Percentiles rank a stretch among this genome's conserved stretches.
Evolutionary conservation across 2,888 invertebrate genomes (phyloP).

Genomic region (Drosophila acutilabella): DNA sequence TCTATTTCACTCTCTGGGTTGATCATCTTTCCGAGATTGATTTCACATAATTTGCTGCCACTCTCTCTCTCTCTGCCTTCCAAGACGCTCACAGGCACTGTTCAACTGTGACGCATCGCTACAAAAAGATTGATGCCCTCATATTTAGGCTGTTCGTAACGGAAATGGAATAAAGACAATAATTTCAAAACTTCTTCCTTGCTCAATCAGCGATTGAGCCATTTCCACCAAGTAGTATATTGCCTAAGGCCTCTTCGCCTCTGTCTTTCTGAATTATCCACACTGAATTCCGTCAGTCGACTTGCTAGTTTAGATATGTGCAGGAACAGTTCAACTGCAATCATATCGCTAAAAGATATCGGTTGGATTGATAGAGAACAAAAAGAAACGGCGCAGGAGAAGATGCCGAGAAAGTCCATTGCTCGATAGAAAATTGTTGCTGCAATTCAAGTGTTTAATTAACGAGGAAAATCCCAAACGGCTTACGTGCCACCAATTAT

Average conservation of each 20-base stretch:
- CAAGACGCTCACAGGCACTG: slow-evolving; percentile 70
- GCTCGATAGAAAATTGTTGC: slow-evolving; percentile 27
- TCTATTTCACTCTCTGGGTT: slow-evolving; percentile 11
- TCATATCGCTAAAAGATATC: slow-evolving; percentile 52
- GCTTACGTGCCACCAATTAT: slow-evolving; percentile 60
- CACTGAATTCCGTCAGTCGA: slow-evolving; percentile 32
- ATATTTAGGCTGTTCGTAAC: slow-evolving; percentile 44
- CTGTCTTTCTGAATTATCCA: slow-evolving; percentile 10
- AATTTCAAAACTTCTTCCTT: slow-evolving; percentile 62
- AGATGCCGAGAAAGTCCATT: slow-evolving; percentile 11
- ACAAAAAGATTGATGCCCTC: slow-evolving; percentile 62
- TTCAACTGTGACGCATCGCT: slow-evolving; percentile 75
- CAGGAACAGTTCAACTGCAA: slow-evolving; percentile 62
- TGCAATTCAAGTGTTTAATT: slow-evolving; percentile 64
- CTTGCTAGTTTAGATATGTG: slow-evolving; percentile 40
- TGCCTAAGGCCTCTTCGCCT: slow-evolving; percentile 23
- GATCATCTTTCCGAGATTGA: slow-evolving; percentile 22
- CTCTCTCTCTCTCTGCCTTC: slow-evolving; percentile 17
- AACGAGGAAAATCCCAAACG: slow-evolving; percentile 52
- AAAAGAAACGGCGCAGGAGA: slow-evolving; percentile 8
- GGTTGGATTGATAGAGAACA: slow-evolving; percentile 25
- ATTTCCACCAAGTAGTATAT: slow-evolving; percentile 20
- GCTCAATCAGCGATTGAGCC: slow-evolving; percentile 26
- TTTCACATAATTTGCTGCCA: neutral
- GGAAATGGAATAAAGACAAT: slow-evolving; percentile 36